Base-by-base conservation (phyloP, 2,797 vertebrate species). In the Vultur gryphus region DNA sequence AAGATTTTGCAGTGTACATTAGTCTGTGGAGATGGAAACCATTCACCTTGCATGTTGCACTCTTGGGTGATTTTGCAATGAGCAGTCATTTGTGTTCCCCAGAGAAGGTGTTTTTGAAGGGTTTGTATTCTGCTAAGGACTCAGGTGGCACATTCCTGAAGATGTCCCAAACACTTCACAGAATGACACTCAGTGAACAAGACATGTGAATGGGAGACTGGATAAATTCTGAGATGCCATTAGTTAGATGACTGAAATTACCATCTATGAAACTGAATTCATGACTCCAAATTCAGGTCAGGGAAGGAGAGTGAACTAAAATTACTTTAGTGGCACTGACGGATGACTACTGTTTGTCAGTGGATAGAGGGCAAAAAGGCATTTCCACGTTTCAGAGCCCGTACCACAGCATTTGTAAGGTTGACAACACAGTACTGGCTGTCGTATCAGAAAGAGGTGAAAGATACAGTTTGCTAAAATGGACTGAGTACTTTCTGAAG, bases 91-190 rank as follows among this genome's bases (percentile, higher is more conserved):
- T 66, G 28, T 70, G 55, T 11, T 91, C 37, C 66, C 21, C 21
- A 87, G 15, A 88, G 41, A 87, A 71, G 44, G 84, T 89, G 84
- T 57, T 84, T 97, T 26, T 96, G 77, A 95, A 91, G 57, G 48
- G 23, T 76, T 84, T 86, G 35, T 46, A 58, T 46, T 51, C 70
- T 69, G 46, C 21, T 86, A 78, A 95, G 35, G 58, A 78, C 62
- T 90, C 62, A 85, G 67, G 64, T 85, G 59, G 58, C 69, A 90
- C 37, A 84, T 84, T 88, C 65, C 83, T 69, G 35, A 72, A 86
- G 82, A 76, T 70, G 26, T 86, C 91, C 44, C 46, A 75, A 54
- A 84, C 69, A 72, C 43, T 55, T 69, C 69, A 69, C 26, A 70
- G 67, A 93, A 88, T 49, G 85, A 88, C 72, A 85, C 17, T 72